Evolutionary conservation across 2,888 invertebrate genomes (phyloP), one percentile per base, ranked within the genome.

Genomic region (Amblyjoppa proteus): DNA sequence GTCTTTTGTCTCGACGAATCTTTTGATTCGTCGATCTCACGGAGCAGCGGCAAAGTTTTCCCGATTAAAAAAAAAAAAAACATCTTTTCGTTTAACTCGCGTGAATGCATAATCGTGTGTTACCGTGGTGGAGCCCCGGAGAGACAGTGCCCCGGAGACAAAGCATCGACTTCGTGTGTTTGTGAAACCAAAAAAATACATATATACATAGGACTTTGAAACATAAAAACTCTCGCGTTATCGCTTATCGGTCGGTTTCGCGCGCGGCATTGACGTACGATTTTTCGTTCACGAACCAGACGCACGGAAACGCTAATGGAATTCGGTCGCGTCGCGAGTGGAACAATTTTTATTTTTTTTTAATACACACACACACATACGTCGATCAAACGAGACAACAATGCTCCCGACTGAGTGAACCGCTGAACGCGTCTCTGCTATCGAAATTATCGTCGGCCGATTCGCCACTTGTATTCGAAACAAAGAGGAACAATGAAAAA

Each of bases 111-210:
- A 56, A 16, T 7, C 77, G 68, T 56, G 56, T 41, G 69, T 28
- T 64, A 3, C 70, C 79, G 71, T 61, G 79, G 64, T 64, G 70
- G 61, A 79, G 58, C 25, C 56, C 25, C 56, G 53, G 28, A n/a
- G 70, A 58, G 45, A 38, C 38, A 38, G 38, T 7, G 7, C 6
- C 38, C 38, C 38, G 11, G 45, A 49, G 45, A 49, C 20, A 71
- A 61, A 49, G 28, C 53, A 34, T 31, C 64, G 16, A 41, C 69
- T 71, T 9, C 31, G 38, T 31, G 70, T 51, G 38, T 61, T 49
- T 78, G 69, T 58, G 58, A 58, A 58, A 58, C 45, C 3, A 16
- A 49, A 49, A 49, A 16, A 16, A 49, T 49, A 49, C 2, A 49
- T 49, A 16, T 3, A 58, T 11, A 71, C 20, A 20, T 20, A 20